Evolutionary conservation across 2,113 vertebrate species (phyloP).

Genomic region (Dascyllus trimaculatus): DNA sequence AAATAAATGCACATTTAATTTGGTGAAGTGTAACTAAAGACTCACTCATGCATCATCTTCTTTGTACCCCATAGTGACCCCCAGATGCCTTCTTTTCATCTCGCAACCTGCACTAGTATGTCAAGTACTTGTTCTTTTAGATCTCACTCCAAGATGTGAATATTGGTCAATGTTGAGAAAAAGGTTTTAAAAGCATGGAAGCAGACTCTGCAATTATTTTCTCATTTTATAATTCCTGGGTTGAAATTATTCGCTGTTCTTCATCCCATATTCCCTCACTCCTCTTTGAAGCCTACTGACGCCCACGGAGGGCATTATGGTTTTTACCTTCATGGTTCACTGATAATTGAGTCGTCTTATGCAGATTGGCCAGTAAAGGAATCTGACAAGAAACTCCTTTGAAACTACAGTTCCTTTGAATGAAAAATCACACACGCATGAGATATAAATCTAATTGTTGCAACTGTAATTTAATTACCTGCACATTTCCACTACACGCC

Average conservation of each 20-base stretch:
- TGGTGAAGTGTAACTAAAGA: slow-evolving; percentile 68
- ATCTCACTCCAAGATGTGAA: slow-evolving; percentile 36
- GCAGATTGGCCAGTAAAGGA: slow-evolving; percentile 42
- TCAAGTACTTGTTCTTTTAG: slow-evolving; percentile 31
- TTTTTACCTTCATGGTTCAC: slow-evolving; percentile 69
- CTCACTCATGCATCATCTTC: slow-evolving; percentile 54
- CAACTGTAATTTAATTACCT: slow-evolving; percentile 23
- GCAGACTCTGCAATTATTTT: slow-evolving; percentile 38
- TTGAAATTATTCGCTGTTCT: slow-evolving; percentile 49
- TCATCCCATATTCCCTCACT: slow-evolving; percentile 50
- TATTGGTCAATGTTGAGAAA: slow-evolving; percentile 39
- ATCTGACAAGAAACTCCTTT: slow-evolving; percentile 61
- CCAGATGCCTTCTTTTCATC: slow-evolving; percentile 30
- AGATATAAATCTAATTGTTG: slow-evolving; percentile 38
- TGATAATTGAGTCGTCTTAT: slow-evolving; percentile 66
- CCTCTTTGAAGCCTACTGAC: slow-evolving; percentile 62
- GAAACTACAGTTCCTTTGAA: slow-evolving; percentile 58
- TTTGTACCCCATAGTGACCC: slow-evolving; percentile 38
- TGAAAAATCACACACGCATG: slow-evolving; percentile 19
- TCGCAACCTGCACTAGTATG: slow-evolving; percentile 45
- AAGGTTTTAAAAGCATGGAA: slow-evolving; percentile 33
- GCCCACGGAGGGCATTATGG: slow-evolving; percentile 58
- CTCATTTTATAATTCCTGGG: slow-evolving; percentile 25
- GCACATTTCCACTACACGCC: not conserved
- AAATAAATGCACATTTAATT: slow-evolving; percentile 62